These are phyloP conservation scores for Upupa epops DNA, from an alignment of 2,113 vertebrate genomes.

Conservation along the genomic window DNA sequence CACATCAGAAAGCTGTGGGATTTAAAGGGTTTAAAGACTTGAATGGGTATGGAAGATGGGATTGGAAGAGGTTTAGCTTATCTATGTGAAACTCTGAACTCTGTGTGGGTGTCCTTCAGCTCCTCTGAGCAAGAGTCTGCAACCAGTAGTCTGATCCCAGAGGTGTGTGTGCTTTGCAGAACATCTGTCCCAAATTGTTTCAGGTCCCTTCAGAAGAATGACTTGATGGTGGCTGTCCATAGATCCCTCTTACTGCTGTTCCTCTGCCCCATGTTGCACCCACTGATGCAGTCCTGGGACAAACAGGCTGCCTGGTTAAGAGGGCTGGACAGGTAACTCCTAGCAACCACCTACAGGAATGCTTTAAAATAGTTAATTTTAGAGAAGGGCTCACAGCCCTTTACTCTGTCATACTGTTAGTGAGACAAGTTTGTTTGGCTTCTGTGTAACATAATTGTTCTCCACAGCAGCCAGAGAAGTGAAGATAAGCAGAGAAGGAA, in stretches of 20 bases:
- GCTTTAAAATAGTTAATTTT: neutral
- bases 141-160: neutral
- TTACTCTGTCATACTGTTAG: neutral
- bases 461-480: neutral
- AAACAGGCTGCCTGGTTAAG: neutral
- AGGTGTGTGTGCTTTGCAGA: neutral
- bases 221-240: neutral
- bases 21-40: neutral
- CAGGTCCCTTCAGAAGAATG: neutral
- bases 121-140: neutral
- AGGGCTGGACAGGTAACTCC: neutral
- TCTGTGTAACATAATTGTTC: neutral
- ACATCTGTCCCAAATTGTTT: neutral
- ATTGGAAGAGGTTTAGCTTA: neutral
- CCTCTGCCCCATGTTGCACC: neutral
- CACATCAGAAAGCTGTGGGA: neutral
- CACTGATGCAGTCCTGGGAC: neutral
- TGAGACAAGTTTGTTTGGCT: neutral
- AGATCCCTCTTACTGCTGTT: neutral
- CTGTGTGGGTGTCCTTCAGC: neutral
- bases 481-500: neutral
- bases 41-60: neutral
- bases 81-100: fast-evolving
- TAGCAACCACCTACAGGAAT: neutral
- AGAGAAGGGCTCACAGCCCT: neutral